Conservation (phyloP, 2,888 invertebrate species). For the Dryobotodes eremita region DNA sequence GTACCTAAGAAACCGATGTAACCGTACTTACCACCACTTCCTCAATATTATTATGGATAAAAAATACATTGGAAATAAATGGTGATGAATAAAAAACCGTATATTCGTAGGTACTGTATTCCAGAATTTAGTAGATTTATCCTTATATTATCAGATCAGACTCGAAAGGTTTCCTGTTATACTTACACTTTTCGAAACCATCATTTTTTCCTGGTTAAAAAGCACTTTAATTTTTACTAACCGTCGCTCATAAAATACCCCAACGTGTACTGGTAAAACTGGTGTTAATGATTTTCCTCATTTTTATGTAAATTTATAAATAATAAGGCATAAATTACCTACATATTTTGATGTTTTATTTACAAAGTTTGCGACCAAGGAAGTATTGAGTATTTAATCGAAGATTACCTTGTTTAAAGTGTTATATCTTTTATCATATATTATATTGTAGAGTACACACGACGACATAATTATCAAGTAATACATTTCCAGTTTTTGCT, state of each 20-base stretch:
- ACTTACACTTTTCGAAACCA: constrained; percentile 17
- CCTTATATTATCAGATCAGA: neutral
- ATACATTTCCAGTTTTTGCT: no score
- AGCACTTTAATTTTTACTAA: constrained; percentile 8
- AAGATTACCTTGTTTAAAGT: constrained; percentile 49
- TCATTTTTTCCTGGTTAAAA: constrained; percentile 24
- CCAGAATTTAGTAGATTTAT: neutral
- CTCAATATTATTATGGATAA: neutral
- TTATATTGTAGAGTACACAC: constrained; percentile 37
- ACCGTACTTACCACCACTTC: no score
- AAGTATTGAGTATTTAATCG: constrained; percentile 63
- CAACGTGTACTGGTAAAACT: constrained; percentile 36
- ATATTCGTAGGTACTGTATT: neutral
- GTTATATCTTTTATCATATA: constrained; percentile 57
- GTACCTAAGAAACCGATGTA: neutral
- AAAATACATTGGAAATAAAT: neutral
- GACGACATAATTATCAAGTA: no score
- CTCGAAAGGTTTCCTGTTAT: constrained; percentile 1
- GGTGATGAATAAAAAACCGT: neutral
- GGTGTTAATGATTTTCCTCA: constrained; percentile 61
- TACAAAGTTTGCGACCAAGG: constrained; percentile 51
- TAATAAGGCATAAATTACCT: constrained; percentile 17
- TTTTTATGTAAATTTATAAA: constrained; percentile 43
- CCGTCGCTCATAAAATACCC: constrained; percentile 20
- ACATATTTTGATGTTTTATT: constrained; percentile 36